Percentiles rank a stretch among this genome's conserved stretches.
Conservation (phyloP, 2,113 vertebrate genomes). For the Aptenodytes forsteri region DNA sequence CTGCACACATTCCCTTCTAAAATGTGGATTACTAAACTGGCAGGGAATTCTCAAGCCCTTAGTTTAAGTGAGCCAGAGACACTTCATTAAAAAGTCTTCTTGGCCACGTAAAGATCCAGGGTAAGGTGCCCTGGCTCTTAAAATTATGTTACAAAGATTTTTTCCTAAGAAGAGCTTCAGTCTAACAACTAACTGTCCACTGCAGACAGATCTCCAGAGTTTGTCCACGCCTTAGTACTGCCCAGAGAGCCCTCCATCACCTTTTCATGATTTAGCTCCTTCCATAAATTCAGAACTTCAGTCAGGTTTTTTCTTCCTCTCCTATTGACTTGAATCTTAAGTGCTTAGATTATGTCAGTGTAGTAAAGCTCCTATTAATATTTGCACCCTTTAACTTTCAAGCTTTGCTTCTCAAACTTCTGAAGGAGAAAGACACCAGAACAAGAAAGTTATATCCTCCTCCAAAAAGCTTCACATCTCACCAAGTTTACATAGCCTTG, state of each 20-base stretch:
- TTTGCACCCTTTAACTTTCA: background rate
- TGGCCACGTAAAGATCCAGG: background rate
- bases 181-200: background rate
- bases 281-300: background rate
- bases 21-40: background rate
- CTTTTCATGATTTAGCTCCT: background rate
- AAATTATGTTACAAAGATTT: background rate
- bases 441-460: background rate
- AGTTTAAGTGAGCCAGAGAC: background rate
- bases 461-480: background rate
- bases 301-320: background rate
- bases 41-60: background rate
- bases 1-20: background rate
- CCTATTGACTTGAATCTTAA: background rate
- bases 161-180: background rate
- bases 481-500: background rate
- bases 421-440: background rate
- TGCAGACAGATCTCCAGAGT: background rate
- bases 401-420: background rate
- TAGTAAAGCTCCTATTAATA: background rate
- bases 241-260: background rate
- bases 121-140: background rate
- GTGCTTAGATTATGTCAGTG: background rate
- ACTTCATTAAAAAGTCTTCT: background rate
- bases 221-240: background rate